Evolutionary conservation across 92 coral and sea anemone genomes (phyloP), one percentile per base, ranked within the genome.

Genomic region (Porites lobata): DNA sequence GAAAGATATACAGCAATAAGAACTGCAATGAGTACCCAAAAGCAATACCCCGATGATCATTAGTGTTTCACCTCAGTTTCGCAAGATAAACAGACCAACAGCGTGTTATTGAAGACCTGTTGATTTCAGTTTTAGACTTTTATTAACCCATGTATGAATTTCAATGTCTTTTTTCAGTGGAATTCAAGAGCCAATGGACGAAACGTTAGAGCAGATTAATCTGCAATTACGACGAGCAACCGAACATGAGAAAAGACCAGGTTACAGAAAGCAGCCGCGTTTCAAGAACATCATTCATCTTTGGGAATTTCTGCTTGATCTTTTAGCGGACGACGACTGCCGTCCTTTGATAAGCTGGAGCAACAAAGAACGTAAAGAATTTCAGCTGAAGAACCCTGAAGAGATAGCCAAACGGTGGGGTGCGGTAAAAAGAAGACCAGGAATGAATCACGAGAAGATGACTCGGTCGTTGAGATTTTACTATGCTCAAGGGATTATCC

Each of bases 371-470:
- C 88, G 86, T 20, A 92, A 94, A 9, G 98, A 98, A 85, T 98
- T 95, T 64, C 92, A 94, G 66, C 69, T 98, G 12, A 94, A 87
- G 47, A 94, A 94, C 63, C 98, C 94, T 57, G 92, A 91, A 62
- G 98, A 91, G 57, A 95, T 95, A 50, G 98, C 99, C 12, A 91
- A 83, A 71, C 80, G 92, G 72, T 95, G 99, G 99, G 98, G 99
- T 15, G 81, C 85, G 6, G 75, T 98, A 14, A 98, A 98, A 77
- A 92, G 93, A 64, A 94, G 91, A 65, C 85, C 93, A 24, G 92
- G 96, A 10, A 94, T 98, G 99, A 98, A 93, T 77, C 94, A 98
- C 65, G 98, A 94, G 32, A 95, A 98, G 63, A 90, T 98, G 53
- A 98, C 98, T 82, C 90, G 99, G 85, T 98, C 98, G 1, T 87